phyloP scores from a whole-genome alignment of 2,113 vertebrate species.

The Tetrao urogallus region DNA sequence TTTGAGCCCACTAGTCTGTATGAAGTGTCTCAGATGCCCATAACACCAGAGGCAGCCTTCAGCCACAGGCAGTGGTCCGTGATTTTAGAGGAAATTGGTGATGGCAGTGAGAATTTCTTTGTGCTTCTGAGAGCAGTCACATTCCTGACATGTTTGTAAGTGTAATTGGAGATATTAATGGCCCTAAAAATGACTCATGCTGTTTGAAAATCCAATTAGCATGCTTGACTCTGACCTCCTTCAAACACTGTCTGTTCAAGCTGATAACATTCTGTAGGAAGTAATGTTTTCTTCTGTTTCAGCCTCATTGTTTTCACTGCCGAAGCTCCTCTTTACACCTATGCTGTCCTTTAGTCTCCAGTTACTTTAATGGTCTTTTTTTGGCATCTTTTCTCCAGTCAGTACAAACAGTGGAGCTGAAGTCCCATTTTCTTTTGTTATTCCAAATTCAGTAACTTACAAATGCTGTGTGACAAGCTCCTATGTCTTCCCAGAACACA shows the following conservation, averaged over 20 bases:
- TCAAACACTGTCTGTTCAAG: not conserved
- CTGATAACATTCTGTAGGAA: conserved; percentile 7
- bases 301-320: not conserved
- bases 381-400: not conserved
- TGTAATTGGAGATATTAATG: conserved; percentile 54
- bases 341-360: not conserved
- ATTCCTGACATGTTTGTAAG: conserved; percentile 34
- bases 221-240: conserved; percentile 29
- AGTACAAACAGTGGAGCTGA: not conserved
- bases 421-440: not conserved
- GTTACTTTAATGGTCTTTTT: not conserved
- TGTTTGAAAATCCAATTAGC: conserved; percentile 42
- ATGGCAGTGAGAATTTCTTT: conserved; percentile 22
- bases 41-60: not conserved
- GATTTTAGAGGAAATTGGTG: not conserved
- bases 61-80: not conserved
- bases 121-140: conserved; percentile 27
- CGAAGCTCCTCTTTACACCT: not conserved
- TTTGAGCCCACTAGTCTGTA: not conserved
- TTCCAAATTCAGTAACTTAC: not conserved
- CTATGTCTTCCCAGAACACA: not conserved
- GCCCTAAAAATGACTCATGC: conserved; percentile 39
- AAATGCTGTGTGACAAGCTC: not conserved
- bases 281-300: conserved; percentile 20
- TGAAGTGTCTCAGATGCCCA: not conserved